Percentiles rank a stretch among this genome's conserved stretches.
These are phyloP conservation scores for Vannuccia rotundouncinata DNA, from an alignment of 2,888 invertebrate genomes.

Conservation along the genomic window DNA sequence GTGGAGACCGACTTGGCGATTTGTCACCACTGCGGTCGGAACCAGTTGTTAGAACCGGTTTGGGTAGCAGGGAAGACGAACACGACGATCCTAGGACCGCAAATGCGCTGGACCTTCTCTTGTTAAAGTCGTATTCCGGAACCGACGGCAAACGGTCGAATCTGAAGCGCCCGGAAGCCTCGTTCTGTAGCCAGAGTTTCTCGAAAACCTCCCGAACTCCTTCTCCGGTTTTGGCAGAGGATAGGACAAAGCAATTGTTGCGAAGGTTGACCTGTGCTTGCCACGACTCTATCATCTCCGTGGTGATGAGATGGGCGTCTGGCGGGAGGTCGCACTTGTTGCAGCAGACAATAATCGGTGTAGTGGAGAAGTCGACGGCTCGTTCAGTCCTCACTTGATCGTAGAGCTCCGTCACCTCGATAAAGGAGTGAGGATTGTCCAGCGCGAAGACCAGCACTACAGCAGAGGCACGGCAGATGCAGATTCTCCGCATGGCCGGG, in stretches of 20 bases:
- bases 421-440: constrained; percentile 33
- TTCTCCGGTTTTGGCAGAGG: constrained; percentile 20
- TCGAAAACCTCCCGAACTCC: constrained; percentile 19
- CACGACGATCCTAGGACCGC: constrained; percentile 17
- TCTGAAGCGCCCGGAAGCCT: background rate
- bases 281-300: constrained; percentile 1
- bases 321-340: constrained; percentile 27
- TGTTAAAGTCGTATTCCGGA: background rate
- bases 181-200: constrained; percentile 13
- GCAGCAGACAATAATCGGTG: constrained; percentile 29
- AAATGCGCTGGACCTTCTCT: constrained; percentile 30
- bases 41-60: background rate
- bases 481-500: constrained; percentile 38
- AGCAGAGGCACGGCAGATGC: constrained; percentile 34
- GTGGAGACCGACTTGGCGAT: background rate
- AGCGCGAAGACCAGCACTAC: constrained; percentile 36
- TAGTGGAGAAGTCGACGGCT: background rate
- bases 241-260: background rate
- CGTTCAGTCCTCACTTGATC: constrained; percentile 14
- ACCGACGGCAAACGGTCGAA: constrained; percentile 11
- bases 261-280: background rate
- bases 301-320: background rate
- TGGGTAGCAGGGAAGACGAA: background rate
- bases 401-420: background rate
- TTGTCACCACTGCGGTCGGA: background rate